These are phyloP conservation scores for Bellardia bayeri DNA, from an alignment of 2,888 invertebrate genomes.

Conservation along the genomic window DNA sequence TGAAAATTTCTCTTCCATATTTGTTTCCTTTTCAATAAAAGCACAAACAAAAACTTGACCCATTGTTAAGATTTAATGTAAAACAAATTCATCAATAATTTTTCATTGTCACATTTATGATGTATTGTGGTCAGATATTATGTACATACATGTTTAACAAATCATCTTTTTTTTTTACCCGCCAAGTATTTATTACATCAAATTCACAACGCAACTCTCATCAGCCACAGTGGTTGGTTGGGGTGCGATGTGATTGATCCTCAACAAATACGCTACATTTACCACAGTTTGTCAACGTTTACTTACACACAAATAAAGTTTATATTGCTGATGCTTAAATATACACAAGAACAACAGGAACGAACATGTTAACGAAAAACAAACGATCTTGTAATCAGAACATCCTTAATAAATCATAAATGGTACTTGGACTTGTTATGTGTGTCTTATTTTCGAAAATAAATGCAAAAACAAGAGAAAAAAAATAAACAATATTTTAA, in stretches of 20 bases:
- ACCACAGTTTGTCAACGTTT: slow-evolving; percentile 56
- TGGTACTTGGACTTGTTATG: slow-evolving; percentile 62
- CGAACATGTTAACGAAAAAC: slow-evolving; percentile 58
- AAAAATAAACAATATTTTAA: slow-evolving; percentile 20
- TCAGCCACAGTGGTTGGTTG: slow-evolving; percentile 16
- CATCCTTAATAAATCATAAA: slow-evolving; percentile 84
- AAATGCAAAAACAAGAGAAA: neutral
- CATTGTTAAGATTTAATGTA: slow-evolving; percentile 52
- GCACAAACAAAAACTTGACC: neutral
- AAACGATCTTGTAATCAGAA: slow-evolving; percentile 82
- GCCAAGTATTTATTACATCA: slow-evolving; percentile 61
- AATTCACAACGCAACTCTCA: slow-evolving; percentile 50
- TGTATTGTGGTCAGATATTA: slow-evolving; percentile 67
- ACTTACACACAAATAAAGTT: slow-evolving; percentile 48
- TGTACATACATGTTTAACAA: slow-evolving; percentile 74
- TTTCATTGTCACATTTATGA: slow-evolving; percentile 75
- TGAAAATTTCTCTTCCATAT: no score
- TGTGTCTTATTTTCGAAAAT: neutral
- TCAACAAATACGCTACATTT: slow-evolving; percentile 36
- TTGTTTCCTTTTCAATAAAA: neutral
- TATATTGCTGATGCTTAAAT: slow-evolving; percentile 44
- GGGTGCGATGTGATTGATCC: slow-evolving; percentile 60
- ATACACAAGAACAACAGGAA: slow-evolving; percentile 18
- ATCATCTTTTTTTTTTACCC: slow-evolving; percentile 62
- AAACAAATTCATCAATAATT: slow-evolving; percentile 74